A percentile compares a stretch with the other conserved stretches of the same genome.
Evolutionary conservation across 2,797 vertebrate genomes (phyloP).

Genomic region (Melanotaenia parkinsoni): DNA sequence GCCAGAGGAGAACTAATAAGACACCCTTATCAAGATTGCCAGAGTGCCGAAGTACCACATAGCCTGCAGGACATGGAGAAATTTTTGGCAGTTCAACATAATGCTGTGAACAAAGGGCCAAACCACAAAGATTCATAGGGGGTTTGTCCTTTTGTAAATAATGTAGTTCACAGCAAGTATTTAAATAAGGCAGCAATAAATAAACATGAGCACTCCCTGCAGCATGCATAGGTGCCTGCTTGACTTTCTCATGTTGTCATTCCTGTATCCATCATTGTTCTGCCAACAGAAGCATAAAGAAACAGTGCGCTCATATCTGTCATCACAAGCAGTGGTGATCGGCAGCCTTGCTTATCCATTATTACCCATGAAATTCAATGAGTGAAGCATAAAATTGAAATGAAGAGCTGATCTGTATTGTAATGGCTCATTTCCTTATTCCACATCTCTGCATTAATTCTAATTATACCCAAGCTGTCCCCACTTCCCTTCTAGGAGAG

Average conservation of each 20-base stretch:
- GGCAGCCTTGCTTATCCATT: constrained; percentile 68
- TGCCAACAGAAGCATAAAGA: constrained; percentile 46
- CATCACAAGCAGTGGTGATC: constrained; percentile 60
- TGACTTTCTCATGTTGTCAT: not conserved
- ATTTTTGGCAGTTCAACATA: not conserved
- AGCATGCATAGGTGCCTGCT: not conserved
- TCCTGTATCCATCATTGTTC: constrained; percentile 29
- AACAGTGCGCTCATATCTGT: constrained; percentile 55
- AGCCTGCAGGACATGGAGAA: not conserved
- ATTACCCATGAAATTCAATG: constrained; percentile 75
- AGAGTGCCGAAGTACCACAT: not conserved
- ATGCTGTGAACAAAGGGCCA: not conserved
- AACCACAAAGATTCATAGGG: not conserved
- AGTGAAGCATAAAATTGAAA: constrained; percentile 80
- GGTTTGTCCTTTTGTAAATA: constrained; percentile 11
- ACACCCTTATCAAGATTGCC: constrained; percentile 4
- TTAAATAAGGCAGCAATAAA: constrained; percentile 3
- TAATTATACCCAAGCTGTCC: constrained; percentile 78
- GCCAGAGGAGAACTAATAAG: not conserved
- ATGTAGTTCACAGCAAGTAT: constrained; percentile 8
- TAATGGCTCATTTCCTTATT: constrained; percentile 81
- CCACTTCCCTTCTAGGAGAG: constrained; percentile 64
- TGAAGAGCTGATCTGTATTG: constrained; percentile 78
- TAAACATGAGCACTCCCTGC: not conserved
- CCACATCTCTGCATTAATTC: constrained; percentile 75